Percentiles rank a stretch among this genome's conserved stretches.
These are phyloP conservation scores for Byasa hedistus DNA, from an alignment of 2,888 invertebrate species.

Conservation along the genomic window DNA sequence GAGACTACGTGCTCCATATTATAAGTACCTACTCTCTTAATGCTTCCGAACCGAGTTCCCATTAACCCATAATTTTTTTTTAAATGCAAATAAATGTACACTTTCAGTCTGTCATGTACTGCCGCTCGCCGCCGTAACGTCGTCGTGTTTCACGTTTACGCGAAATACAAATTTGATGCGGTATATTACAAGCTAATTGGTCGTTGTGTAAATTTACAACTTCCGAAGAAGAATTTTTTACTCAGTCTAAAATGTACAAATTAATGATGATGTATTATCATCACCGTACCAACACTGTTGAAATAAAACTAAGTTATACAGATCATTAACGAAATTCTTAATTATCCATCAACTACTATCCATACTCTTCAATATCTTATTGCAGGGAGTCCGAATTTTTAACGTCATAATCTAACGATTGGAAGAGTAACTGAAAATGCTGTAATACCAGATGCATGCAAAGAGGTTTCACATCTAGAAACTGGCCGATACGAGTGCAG, in stretches of 20 bases:
- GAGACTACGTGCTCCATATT: slow-evolving; percentile 37
- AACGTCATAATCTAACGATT: too few relatives aligned
- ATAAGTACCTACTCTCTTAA: slow-evolving; percentile 54
- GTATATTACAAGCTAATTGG: slow-evolving; percentile 4
- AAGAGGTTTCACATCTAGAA: slow-evolving; percentile 2
- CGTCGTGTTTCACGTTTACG: slow-evolving; percentile 23
- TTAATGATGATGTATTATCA: too few relatives aligned
- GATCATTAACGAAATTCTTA: too few relatives aligned
- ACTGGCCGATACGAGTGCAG: slow-evolving; percentile 5
- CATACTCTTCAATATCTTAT: too few relatives aligned
- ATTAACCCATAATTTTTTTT: slow-evolving; percentile 66
- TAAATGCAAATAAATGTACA: slow-evolving; percentile 54
- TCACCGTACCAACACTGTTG: too few relatives aligned
- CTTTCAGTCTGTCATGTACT: slow-evolving; percentile 45
- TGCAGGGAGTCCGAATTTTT: too few relatives aligned
- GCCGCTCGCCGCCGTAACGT: slow-evolving; percentile 36
- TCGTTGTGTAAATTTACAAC: background rate
- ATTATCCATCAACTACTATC: too few relatives aligned
- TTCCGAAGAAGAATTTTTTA: background rate
- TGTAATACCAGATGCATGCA: too few relatives aligned
- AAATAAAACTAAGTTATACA: too few relatives aligned
- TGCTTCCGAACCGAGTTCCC: slow-evolving; percentile 58
- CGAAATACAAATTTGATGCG: slow-evolving; percentile 14
- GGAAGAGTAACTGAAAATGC: too few relatives aligned
- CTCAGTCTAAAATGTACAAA: background rate